Percentiles rank a stretch among this genome's conserved stretches.
phyloP scores from a whole-genome alignment of 2,888 invertebrate species.

The Spatulosminthurus flaviceps region DNA sequence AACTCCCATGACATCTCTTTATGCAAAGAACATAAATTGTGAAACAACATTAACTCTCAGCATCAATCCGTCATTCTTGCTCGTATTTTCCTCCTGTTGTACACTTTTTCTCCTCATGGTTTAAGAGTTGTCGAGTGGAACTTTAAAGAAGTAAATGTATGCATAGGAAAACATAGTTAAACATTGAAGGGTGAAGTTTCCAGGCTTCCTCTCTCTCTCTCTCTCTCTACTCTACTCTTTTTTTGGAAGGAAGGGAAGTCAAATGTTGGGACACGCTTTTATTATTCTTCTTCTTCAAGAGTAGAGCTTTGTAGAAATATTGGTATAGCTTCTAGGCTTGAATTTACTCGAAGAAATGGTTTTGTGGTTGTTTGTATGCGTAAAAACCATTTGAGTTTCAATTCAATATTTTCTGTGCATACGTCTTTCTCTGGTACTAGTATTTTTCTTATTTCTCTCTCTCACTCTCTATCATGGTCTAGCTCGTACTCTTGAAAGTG shows the following conservation, averaged over 20 bases:
- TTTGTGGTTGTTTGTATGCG: slow-evolving; percentile 6
- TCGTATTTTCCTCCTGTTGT: not conserved
- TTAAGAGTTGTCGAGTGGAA: too few species aligned
- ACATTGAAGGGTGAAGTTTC: too few species aligned
- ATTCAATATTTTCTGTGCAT: not conserved
- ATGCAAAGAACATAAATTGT: slow-evolving; percentile 50
- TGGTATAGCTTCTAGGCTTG: slow-evolving; percentile 25
- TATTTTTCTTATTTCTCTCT: not conserved
- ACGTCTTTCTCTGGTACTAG: not conserved
- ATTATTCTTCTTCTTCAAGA: slow-evolving; percentile 31
- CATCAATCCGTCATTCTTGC: slow-evolving; percentile 56
- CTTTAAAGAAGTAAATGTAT: too few species aligned
- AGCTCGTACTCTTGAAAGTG: not conserved
- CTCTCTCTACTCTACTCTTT: too few species aligned
- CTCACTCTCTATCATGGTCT: not conserved
- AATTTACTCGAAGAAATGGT: slow-evolving; percentile 5
- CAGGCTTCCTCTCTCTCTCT: too few species aligned
- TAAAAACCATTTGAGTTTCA: slow-evolving; percentile 26
- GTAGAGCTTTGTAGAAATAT: not conserved
- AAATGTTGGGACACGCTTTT: slow-evolving; percentile 19
- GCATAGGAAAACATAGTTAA: too few species aligned
- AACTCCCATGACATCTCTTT: slow-evolving; percentile 46
- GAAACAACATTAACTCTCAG: slow-evolving; percentile 51
- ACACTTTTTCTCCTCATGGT: not conserved
- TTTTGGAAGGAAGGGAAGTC: too few species aligned